phyloP scores from a whole-genome alignment of 2,797 vertebrate genomes.

The Macroramphosus scolopax region DNA sequence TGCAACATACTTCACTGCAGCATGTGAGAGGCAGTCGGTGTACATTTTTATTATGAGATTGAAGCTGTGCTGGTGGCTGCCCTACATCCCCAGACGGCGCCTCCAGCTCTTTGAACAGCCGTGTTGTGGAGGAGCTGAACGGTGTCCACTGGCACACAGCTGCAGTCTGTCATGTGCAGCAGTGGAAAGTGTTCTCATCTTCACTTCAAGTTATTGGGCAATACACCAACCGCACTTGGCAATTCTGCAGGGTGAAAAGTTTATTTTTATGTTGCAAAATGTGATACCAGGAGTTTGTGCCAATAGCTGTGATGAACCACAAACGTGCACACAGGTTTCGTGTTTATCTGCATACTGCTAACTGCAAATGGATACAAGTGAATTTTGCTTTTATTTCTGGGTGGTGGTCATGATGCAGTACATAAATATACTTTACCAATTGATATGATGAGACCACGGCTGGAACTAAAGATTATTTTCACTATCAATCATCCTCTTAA shows the following conservation, averaged over 20 bases:
- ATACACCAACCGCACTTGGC: conserved; percentile 41
- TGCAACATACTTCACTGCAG: conserved; percentile 45
- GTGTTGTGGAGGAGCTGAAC: conserved; percentile 49
- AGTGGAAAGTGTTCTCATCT: conserved; percentile 47
- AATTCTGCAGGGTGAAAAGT: conserved; percentile 33
- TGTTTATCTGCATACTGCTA: too few relatives aligned
- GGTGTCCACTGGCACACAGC: conserved; percentile 57
- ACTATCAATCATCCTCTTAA: too few relatives aligned
- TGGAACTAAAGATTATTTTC: too few relatives aligned
- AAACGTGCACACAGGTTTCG: too few relatives aligned
- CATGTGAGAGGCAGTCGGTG: conserved; percentile 51
- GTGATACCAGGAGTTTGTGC: conserved; percentile 21
- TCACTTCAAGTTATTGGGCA: conserved; percentile 51
- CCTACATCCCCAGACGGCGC: conserved; percentile 62
- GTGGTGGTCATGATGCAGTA: not conserved
- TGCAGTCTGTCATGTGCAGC: conserved; percentile 65
- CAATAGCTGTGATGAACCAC: conserved; percentile 23
- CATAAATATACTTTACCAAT: too few relatives aligned
- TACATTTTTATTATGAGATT: conserved; percentile 63
- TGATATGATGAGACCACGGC: too few relatives aligned
- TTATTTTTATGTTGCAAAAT: conserved; percentile 41
- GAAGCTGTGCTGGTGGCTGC: conserved; percentile 61
- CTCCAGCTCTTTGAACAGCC: conserved; percentile 63
- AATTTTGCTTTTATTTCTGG: conserved; percentile 8
- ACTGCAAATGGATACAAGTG: too few relatives aligned